Base-by-base conservation (phyloP, 2,888 invertebrate species). In the Schizaphis graminum region DNA sequence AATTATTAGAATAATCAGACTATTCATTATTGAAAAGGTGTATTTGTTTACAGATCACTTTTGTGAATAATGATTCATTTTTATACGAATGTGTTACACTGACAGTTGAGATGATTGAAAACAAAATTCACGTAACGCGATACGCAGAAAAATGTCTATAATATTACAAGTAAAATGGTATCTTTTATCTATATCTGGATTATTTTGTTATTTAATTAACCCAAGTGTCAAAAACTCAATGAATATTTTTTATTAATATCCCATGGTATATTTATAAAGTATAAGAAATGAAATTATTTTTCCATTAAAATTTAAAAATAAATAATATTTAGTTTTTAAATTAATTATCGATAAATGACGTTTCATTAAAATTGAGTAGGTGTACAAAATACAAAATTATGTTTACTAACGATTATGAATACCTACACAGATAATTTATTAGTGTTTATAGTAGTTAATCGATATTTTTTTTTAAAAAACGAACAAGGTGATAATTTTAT, bases 181-280 rank as follows among this genome's bases (percentile, higher is more conserved):
- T 89, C 90, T 61, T n/a, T 67, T 47, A 90, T 57, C 89, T 61
- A 86, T 47, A 28, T 0, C 3, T 41, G 47, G 10, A 56, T 90
- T 67, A 61, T 26, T 67, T 67, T 67, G 67, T 67, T 47, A 49
- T 90, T 77, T 67, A 67, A 90, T 77, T n/a, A 90, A 67, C 47
- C 67, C 47, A 21, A n/a, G 90, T 90, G 49, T 67, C 90, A 24
- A 24, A 90, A 90, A 35, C 24, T 35, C 90, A 24, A 44, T 0
- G 49, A 67, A 49, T 49, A 90, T 26, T 90, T 90, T 35, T 77
- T 41, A 77, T 77, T 77, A 35, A 77, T 77, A 77, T 77, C 8
- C 77, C 35, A 21, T 77, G 21, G 7, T 77, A 77, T 77, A 21
- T 35, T 77, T 16, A 0, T 35, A 35, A 77, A 21, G 21, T 21